phyloP scores from a whole-genome alignment of 2,888 invertebrate genomes.

The Melikaiella ostensackeni region DNA sequence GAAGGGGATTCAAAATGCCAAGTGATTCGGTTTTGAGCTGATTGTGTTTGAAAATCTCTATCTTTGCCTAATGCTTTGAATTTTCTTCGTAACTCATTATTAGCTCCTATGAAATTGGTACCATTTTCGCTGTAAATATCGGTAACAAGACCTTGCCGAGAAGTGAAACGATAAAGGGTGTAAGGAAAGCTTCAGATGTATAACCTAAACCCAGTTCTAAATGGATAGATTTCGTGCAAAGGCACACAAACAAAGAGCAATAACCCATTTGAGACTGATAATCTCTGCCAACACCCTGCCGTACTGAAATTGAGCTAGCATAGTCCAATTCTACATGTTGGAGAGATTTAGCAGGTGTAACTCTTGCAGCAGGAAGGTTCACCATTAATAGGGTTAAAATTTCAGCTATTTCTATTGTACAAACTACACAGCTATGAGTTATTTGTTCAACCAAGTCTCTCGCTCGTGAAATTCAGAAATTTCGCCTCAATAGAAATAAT shows the following conservation, averaged over 20 bases:
- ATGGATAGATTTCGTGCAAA: constrained; percentile 58
- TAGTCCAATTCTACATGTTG: constrained; percentile 53
- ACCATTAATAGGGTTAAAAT: constrained; percentile 33
- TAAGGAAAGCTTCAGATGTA: constrained; percentile 56
- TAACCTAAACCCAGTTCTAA: constrained; percentile 59
- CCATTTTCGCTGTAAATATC: constrained; percentile 60
- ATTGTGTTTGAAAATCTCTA: not conserved
- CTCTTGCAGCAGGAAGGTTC: constrained; percentile 17
- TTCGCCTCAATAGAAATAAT: constrained; percentile 24
- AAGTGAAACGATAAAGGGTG: constrained; percentile 57
- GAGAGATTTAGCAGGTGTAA: constrained; percentile 19
- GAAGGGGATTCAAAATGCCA: constrained; percentile 26
- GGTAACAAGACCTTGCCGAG: constrained; percentile 53
- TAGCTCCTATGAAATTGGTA: constrained; percentile 62
- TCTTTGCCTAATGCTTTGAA: not conserved
- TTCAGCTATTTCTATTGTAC: constrained; percentile 37
- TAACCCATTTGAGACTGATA: constrained; percentile 53
- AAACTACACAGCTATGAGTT: constrained; percentile 41
- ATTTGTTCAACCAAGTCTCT: constrained; percentile 29
- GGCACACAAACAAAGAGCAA: constrained; percentile 59
- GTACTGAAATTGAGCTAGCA: constrained; percentile 51
- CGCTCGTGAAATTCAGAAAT: constrained; percentile 35
- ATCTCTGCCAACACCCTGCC: constrained; percentile 44
- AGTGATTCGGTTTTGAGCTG: not conserved
- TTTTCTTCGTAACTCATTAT: constrained; percentile 46